phyloP scores from a whole-genome alignment of 1,140 invertebrate species.

The Diachasmimorpha longicaudata region DNA sequence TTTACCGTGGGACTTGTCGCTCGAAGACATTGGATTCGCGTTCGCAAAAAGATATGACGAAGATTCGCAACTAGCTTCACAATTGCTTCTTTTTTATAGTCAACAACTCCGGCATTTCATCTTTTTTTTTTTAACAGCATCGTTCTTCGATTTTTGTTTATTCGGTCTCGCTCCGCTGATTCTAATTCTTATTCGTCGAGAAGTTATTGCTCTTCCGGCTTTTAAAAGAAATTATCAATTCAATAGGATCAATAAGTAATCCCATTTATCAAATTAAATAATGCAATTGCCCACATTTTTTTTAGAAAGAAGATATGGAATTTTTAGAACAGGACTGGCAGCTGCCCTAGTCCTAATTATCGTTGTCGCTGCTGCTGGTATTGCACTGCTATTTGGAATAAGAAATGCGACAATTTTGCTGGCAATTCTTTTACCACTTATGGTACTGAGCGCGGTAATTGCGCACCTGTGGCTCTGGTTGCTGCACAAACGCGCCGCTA shows the following conservation, averaged over 20 bases:
- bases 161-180: too few species aligned
- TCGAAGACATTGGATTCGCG: too few species aligned
- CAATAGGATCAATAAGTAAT: background rate
- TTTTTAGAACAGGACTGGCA: constrained; percentile 1
- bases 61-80: background rate
- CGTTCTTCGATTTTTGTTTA: too few species aligned
- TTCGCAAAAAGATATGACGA: background rate
- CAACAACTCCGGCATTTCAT: too few species aligned
- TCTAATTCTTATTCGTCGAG: too few species aligned
- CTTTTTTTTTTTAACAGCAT: too few species aligned
- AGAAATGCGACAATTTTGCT: constrained; percentile 12
- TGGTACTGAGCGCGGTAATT: constrained; percentile 12
- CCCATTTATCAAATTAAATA: background rate
- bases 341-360: constrained; percentile 14
- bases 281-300: background rate
- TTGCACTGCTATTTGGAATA: constrained; percentile 7
- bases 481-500: constrained; percentile 7
- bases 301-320: constrained; percentile 1
- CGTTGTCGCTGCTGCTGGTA: background rate
- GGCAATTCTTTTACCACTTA: constrained; percentile 1
- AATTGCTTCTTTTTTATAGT: too few species aligned
- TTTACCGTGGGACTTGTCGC: background rate
- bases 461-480: constrained; percentile 19
- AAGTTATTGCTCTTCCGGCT: too few species aligned
- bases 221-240: too few species aligned